phyloP scores from a whole-genome alignment of 2,888 invertebrate genomes.

The Bugulina stolonifera region DNA sequence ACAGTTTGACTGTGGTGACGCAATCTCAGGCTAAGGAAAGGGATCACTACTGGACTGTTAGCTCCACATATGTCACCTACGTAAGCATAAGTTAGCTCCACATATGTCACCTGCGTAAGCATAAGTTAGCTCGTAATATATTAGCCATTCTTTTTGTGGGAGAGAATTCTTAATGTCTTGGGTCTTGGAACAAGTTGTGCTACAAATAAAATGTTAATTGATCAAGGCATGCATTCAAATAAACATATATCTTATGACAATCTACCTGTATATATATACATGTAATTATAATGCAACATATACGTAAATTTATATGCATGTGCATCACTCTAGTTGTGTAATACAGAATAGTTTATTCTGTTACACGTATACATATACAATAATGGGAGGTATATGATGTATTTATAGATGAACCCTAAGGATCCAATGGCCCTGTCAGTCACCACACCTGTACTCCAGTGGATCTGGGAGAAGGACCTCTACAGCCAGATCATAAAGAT shows the following conservation, averaged over 20 bases:
- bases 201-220: too few species aligned
- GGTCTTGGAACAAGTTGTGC: too few species aligned
- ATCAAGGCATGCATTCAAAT: too few species aligned
- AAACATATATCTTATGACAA: too few species aligned
- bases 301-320: too few species aligned
- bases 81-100: conserved; percentile 43
- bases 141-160: conserved; percentile 32
- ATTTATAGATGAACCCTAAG: conserved; percentile 31
- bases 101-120: conserved; percentile 45
- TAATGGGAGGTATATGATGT: too few species aligned
- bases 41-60: conserved; percentile 45
- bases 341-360: too few species aligned
- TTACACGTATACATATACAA: too few species aligned
- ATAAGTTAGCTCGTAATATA: conserved; percentile 43
- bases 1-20: conserved; percentile 46
- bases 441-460: conserved; percentile 43
- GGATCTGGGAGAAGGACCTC: conserved; percentile 49
- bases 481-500: conserved; percentile 42
- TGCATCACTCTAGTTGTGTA: too few species aligned
- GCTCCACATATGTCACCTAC: conserved; percentile 46
- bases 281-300: too few species aligned
- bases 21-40: not conserved
- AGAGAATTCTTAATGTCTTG: not conserved
- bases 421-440: conserved; percentile 34
- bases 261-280: too few species aligned